phyloP scores from a whole-genome alignment of 2,888 invertebrate genomes.

The Byasa hedistus region DNA sequence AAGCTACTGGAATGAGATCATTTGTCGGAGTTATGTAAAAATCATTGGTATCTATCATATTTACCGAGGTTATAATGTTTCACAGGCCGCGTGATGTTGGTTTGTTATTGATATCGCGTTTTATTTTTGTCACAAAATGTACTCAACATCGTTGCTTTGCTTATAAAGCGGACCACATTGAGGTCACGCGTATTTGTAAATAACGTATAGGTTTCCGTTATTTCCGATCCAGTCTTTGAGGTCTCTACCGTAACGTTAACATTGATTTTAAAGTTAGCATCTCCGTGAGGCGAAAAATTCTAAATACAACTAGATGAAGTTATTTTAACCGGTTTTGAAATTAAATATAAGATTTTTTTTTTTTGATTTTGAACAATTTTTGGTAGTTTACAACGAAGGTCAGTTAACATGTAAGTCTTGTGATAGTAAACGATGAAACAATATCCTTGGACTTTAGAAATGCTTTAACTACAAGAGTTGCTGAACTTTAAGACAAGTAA shows the following conservation, averaged over 20 bases:
- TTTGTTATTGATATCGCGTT: constrained; percentile 17
- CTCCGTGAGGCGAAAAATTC: background rate
- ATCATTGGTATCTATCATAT: constrained; percentile 4
- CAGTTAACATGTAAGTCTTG: too few species aligned
- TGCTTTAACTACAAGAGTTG: too few species aligned
- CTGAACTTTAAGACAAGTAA: too few species aligned
- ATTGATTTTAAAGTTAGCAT: constrained; percentile 22
- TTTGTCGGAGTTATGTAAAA: constrained; percentile 4
- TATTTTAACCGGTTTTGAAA: background rate
- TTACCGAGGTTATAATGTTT: constrained; percentile 10
- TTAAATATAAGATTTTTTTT: background rate
- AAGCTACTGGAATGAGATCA: background rate
- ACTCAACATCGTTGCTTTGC: constrained; percentile 7
- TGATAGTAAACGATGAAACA: too few species aligned
- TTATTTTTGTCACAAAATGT: constrained; percentile 15
- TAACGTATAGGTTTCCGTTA: constrained; percentile 28
- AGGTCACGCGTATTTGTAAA: constrained; percentile 24
- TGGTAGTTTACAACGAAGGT: too few species aligned
- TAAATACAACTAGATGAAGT: background rate
- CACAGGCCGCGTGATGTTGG: constrained; percentile 5
- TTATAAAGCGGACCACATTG: constrained; percentile 12
- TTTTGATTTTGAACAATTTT: too few species aligned
- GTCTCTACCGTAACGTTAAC: constrained; percentile 7
- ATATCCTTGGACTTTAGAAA: too few species aligned
- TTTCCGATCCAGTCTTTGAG: constrained; percentile 10